Evolutionary conservation across 2,888 invertebrate species (phyloP).

Genomic region (Plagiodera versicolora): DNA sequence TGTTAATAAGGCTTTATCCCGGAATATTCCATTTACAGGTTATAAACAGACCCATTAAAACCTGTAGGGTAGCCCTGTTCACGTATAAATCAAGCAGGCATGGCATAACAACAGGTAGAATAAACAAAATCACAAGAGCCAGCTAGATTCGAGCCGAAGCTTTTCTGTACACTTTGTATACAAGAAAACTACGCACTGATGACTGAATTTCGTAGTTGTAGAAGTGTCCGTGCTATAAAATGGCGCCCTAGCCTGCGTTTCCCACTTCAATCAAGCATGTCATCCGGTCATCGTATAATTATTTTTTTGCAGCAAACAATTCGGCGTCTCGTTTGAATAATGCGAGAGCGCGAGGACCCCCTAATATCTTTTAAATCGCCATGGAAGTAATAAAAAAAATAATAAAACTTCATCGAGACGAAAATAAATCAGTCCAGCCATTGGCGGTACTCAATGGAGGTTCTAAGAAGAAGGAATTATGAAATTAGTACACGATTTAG

Average conservation of each 20-base stretch:
- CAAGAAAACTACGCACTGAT: too few relatives aligned
- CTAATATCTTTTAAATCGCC: slow-evolving; percentile 47
- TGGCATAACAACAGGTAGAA: too few relatives aligned
- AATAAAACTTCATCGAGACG: slow-evolving; percentile 19
- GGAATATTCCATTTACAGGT: slow-evolving; percentile 36
- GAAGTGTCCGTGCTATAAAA: too few relatives aligned
- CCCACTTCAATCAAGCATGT: background rate
- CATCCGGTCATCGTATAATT: slow-evolving; percentile 14
- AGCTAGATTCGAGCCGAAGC: too few relatives aligned
- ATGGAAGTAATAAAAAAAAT: slow-evolving; percentile 42
- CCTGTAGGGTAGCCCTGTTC: background rate
- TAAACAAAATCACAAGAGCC: too few relatives aligned
- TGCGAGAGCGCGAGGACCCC: slow-evolving; percentile 34
- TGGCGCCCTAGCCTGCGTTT: background rate
- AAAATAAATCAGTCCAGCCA: slow-evolving; percentile 22
- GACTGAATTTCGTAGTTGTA: too few relatives aligned
- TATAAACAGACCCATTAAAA: slow-evolving; percentile 25
- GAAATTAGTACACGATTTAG: too few relatives aligned
- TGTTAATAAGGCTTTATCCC: slow-evolving; percentile 39
- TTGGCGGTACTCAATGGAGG: background rate
- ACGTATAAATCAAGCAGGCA: background rate
- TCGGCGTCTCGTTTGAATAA: slow-evolving; percentile 30
- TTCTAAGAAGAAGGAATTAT: too few relatives aligned
- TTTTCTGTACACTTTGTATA: too few relatives aligned
- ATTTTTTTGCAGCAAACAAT: slow-evolving; percentile 20